These are phyloP conservation scores for Ganaspis sp. DNA, from an alignment of 1,140 invertebrate species.

Conservation along the genomic window DNA sequence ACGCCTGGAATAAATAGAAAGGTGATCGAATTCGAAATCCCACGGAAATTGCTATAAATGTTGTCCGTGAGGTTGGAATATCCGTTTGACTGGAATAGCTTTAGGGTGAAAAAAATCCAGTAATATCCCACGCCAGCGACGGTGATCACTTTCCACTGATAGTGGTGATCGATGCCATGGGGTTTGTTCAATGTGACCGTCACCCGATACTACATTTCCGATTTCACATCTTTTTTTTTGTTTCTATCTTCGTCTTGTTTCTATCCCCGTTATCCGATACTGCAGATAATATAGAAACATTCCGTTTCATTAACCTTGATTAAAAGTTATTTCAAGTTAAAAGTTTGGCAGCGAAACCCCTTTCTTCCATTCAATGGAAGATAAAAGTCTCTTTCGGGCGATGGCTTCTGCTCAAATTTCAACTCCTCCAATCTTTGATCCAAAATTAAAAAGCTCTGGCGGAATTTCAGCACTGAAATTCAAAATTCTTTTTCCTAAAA, in stretches of 20 bases:
- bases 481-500: too few relatives aligned
- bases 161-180: conserved; percentile 35
- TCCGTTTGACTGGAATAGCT: conserved; percentile 27
- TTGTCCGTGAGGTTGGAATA: conserved; percentile 41
- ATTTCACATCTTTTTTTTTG: not conserved
- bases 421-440: too few relatives aligned
- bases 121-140: conserved; percentile 7
- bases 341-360: too few relatives aligned
- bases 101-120: conserved; percentile 26
- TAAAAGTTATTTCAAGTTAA: too few relatives aligned
- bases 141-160: conserved; percentile 36
- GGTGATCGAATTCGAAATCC: conserved; percentile 58
- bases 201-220: conserved; percentile 20
- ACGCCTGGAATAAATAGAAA: conserved; percentile 48
- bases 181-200: conserved; percentile 33
- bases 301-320: too few relatives aligned
- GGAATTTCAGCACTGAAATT: too few relatives aligned
- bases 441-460: too few relatives aligned
- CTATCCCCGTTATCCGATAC: not conserved
- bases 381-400: too few relatives aligned
- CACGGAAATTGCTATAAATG: conserved; percentile 53
- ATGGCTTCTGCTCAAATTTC: too few relatives aligned
- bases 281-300: not conserved
- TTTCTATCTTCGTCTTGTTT: not conserved
- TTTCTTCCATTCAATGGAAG: too few relatives aligned